Evolutionary conservation across 2,113 vertebrate genomes (phyloP).

Genomic region (Epinephelus moara): DNA sequence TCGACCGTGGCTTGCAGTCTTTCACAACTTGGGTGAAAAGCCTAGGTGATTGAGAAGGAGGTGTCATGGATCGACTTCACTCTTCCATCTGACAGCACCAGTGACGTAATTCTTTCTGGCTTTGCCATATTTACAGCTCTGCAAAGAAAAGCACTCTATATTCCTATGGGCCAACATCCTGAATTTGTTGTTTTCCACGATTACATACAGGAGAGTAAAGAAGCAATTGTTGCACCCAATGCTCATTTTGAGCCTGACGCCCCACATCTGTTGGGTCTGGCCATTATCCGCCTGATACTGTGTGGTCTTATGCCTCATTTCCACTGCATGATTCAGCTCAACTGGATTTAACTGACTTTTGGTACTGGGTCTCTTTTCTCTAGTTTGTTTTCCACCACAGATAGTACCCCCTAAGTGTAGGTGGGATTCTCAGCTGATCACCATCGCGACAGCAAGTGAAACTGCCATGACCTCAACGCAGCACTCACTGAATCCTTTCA

Average conservation of each 20-base stretch:
- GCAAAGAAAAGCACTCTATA: neutral
- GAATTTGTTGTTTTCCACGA: neutral
- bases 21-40: neutral
- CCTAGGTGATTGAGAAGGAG: neutral
- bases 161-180: neutral
- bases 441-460: too few species aligned
- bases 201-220: neutral
- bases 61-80: neutral
- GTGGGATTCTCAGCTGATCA: too few species aligned
- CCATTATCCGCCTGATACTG: neutral
- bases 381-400: too few species aligned
- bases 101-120: neutral
- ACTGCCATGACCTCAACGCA: too few species aligned
- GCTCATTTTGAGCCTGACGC: neutral
- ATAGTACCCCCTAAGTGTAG: too few species aligned
- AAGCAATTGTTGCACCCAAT: too few species aligned
- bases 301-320: neutral
- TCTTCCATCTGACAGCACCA: neutral
- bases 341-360: too few species aligned
- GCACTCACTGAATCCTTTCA: too few species aligned
- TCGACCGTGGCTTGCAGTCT: neutral
- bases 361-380: too few species aligned
- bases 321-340: too few species aligned
- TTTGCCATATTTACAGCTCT: neutral
- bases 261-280: neutral